Percentiles rank a stretch among this genome's conserved stretches.
phyloP scores from a whole-genome alignment of 2,797 vertebrate genomes.

The Crocodylus rhombifer region DNA sequence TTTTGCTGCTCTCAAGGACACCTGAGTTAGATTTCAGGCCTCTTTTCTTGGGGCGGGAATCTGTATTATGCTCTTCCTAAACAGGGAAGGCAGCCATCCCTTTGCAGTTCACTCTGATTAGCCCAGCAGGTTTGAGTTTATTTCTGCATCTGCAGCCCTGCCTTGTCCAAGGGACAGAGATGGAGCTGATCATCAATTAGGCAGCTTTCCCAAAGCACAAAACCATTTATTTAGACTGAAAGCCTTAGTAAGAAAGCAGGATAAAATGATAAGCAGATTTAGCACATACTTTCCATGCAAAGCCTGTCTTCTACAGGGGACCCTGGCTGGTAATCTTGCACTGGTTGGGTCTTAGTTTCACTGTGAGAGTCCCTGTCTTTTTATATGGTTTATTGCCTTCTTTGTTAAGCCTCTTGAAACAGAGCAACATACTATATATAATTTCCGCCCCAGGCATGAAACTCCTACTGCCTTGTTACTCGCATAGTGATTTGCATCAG shows the following conservation, averaged over 20 bases:
- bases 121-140: rapidly evolving
- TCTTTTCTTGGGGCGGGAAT: rapidly evolving
- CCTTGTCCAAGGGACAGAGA: background rate
- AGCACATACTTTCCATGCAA: background rate
- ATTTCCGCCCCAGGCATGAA: background rate
- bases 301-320: background rate
- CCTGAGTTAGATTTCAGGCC: rapidly evolving
- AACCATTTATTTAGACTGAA: rapidly evolving
- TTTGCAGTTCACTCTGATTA: rapidly evolving
- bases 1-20: background rate
- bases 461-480: background rate
- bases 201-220: background rate
- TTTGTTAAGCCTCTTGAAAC: background rate
- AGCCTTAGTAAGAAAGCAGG: background rate
- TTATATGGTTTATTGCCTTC: background rate
- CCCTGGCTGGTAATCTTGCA: background rate
- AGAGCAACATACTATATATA: background rate
- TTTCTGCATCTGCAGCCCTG: background rate
- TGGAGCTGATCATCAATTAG: background rate
- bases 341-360: too few relatives aligned
- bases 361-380: too few relatives aligned
- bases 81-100: background rate
- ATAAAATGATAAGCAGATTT: background rate
- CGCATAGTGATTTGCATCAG: background rate
- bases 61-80: too few relatives aligned